Evolutionary conservation across 1,140 invertebrate genomes (phyloP).

Genomic region (Achroia grisella): DNA sequence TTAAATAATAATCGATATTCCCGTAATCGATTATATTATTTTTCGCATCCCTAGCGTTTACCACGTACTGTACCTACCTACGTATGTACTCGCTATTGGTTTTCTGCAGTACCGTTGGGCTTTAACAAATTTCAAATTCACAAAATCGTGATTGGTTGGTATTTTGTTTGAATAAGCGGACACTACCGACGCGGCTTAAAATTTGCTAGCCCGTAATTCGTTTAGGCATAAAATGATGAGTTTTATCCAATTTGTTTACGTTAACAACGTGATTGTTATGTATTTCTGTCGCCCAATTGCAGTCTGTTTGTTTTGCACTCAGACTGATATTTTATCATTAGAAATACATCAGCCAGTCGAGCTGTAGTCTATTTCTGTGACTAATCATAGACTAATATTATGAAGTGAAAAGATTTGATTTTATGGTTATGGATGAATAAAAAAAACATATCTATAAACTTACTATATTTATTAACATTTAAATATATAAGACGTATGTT

Average conservation of each 20-base stretch:
- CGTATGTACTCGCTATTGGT: conserved; percentile 61
- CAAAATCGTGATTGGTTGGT: conserved; percentile 71
- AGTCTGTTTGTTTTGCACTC: conserved; percentile 20
- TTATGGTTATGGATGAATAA: too few species aligned
- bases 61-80: conserved; percentile 34
- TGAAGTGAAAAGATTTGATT: too few species aligned
- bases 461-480: too few species aligned
- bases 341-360: neutral
- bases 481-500: too few species aligned
- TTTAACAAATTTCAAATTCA: conserved; percentile 73
- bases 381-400: too few species aligned
- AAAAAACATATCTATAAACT: too few species aligned
- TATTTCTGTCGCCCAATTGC: conserved; percentile 16
- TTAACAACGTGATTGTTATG: conserved; percentile 37
- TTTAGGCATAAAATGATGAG: conserved; percentile 61
- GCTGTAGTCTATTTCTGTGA: too few species aligned
- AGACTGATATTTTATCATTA: conserved; percentile 7
- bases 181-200: conserved; percentile 45
- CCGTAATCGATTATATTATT: too few species aligned
- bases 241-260: conserved; percentile 57
- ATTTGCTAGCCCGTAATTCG: conserved; percentile 57
- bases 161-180: conserved; percentile 68
- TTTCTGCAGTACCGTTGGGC: conserved; percentile 61
- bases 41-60: too few species aligned
- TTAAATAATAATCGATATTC: too few species aligned